Conservation (phyloP, 2,797 vertebrate genomes). For the Capromys pilorides region DNA sequence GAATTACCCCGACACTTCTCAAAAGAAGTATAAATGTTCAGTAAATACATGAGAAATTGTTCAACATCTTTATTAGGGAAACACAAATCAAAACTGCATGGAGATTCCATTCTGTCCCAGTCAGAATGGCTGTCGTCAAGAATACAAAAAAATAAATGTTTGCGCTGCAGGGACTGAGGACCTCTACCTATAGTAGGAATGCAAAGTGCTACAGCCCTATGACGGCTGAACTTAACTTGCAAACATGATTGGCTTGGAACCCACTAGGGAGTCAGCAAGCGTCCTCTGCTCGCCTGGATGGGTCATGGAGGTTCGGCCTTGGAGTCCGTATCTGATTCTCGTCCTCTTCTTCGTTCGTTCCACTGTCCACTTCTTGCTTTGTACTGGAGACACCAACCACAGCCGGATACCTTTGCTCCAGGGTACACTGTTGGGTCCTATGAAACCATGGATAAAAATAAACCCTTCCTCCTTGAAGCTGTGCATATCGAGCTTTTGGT, state of each 20-base stretch:
- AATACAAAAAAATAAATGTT: neutral
- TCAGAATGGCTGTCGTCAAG: neutral
- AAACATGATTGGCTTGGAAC: neutral
- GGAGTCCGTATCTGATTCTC: neutral
- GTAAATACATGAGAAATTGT: neutral
- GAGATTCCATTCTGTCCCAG: neutral
- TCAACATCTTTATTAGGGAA: neutral
- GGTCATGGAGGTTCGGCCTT: neutral
- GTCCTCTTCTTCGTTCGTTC: neutral
- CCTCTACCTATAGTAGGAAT: neutral
- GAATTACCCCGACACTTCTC: neutral
- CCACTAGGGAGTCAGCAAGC: neutral
- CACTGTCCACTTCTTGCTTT: neutral
- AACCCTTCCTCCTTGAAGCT: neutral
- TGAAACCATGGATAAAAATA: neutral
- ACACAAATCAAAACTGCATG: neutral
- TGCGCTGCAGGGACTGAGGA: neutral
- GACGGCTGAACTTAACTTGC: neutral
- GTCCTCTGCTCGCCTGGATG: neutral
- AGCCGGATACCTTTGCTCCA: no score
- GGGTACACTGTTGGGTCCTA: neutral
- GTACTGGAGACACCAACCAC: neutral
- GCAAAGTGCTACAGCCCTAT: neutral
- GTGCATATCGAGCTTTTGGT: neutral
- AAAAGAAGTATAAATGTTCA: neutral